Percentiles rank a stretch among this genome's conserved stretches.
phyloP scores from a whole-genome alignment of 1,140 invertebrate genomes.

The Argopecten irradians region DNA sequence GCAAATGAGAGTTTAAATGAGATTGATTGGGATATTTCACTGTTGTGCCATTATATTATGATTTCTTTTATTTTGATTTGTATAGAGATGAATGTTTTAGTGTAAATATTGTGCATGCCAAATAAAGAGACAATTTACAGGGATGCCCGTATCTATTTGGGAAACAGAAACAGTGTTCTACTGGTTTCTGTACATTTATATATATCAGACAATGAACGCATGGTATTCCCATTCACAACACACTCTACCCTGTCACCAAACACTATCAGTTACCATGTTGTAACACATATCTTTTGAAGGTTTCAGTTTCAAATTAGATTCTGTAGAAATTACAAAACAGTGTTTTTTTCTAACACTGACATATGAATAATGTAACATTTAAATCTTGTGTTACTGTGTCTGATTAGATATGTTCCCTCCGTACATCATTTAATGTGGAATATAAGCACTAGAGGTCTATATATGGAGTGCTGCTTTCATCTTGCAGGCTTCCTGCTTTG shows the following conservation, averaged over 20 bases:
- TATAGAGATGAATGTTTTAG: not conserved
- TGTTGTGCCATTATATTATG: not conserved
- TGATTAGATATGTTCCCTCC: no score
- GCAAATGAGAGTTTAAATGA: not conserved
- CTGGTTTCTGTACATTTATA: not conserved
- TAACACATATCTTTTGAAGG: no score
- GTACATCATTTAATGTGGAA: no score
- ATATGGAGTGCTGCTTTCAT: not conserved
- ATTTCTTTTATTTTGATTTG: conserved; percentile 12
- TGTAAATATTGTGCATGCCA: not conserved
- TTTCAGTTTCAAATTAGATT: no score
- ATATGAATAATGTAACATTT: no score
- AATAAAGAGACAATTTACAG: not conserved
- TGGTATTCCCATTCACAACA: not conserved
- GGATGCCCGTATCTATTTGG: not conserved
- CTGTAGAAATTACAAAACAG: no score
- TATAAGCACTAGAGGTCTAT: not conserved
- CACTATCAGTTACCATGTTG: not conserved
- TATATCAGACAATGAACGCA: not conserved
- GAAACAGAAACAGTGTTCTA: not conserved
- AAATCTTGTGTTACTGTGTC: no score
- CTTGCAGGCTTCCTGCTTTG: not conserved
- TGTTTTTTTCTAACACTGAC: no score
- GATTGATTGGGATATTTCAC: not conserved
- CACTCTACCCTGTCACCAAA: not conserved